Conservation (phyloP, 2,113 vertebrate species). For the Hystrix cristata region DNA sequence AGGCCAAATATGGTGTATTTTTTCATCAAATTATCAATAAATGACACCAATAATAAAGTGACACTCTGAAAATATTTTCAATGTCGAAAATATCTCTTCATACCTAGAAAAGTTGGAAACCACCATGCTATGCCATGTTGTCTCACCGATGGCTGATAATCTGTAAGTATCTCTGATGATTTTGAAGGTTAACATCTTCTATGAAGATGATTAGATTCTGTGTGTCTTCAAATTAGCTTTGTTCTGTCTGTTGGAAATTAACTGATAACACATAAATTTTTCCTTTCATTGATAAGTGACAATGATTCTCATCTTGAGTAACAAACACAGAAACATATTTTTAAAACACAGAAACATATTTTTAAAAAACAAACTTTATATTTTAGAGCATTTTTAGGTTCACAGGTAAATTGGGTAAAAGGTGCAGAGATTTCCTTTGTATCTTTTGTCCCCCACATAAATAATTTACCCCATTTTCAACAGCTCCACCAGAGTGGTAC, state of each 20-base stretch:
- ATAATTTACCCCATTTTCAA: neutral
- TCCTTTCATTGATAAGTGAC: neutral
- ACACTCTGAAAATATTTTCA: neutral
- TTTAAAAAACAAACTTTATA: neutral
- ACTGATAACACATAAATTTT: neutral
- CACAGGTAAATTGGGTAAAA: neutral
- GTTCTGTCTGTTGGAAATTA: neutral
- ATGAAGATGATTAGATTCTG: neutral
- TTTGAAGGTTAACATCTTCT: neutral
- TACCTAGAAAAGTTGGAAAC: neutral
- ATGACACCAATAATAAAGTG: neutral
- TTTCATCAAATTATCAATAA: neutral
- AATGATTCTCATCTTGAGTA: constrained; percentile 48
- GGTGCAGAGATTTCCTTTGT: neutral
- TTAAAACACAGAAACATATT: neutral
- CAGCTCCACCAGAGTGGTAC: neutral
- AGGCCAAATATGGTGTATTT: neutral
- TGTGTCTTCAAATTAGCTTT: neutral
- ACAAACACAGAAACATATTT: neutral
- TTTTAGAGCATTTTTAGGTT: neutral
- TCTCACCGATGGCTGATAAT: neutral
- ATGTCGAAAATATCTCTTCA: neutral
- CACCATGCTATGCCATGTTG: neutral
- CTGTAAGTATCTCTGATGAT: neutral
- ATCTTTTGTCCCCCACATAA: neutral